These are phyloP conservation scores for Typhlichthys eigenmanni DNA, from an alignment of 2,797 vertebrate species.

Conservation along the genomic window DNA sequence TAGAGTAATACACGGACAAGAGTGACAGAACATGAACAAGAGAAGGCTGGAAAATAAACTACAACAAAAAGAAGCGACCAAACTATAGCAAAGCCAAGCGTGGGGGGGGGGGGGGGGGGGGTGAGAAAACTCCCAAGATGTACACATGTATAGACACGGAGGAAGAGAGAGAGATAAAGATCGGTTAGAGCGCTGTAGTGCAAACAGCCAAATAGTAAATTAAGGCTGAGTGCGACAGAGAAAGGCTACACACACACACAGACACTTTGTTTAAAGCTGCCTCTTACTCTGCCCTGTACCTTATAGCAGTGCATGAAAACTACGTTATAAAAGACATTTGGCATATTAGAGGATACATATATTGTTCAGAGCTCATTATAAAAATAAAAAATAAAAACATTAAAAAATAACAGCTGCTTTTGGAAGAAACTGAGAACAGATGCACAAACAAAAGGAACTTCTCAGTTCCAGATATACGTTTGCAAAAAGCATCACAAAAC, in stretches of 20 bases:
- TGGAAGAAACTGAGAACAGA: constrained; percentile 69
- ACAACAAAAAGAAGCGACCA: constrained; percentile 26
- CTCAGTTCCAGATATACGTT: neutral
- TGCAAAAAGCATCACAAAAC: constrained; percentile 27
- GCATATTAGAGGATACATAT: constrained; percentile 88
- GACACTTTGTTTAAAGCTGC: constrained; percentile 80
- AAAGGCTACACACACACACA: constrained; percentile 56
- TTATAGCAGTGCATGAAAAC: constrained; percentile 89
- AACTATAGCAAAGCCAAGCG: constrained; percentile 59
- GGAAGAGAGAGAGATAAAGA: constrained; percentile 11
- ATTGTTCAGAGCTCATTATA: constrained; percentile 90
- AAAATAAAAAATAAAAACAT: constrained; percentile 51
- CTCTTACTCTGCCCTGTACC: constrained; percentile 79
- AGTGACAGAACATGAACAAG: constrained; percentile 1
- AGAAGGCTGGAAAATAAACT: constrained; percentile 4
- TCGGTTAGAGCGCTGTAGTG: constrained; percentile 63
- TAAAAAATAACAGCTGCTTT: constrained; percentile 86
- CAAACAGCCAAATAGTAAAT: constrained; percentile 68
- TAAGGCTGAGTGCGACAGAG: constrained; percentile 75
- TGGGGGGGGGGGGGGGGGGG: neutral
- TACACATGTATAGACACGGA: constrained; percentile 41
- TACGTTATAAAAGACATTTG: constrained; percentile 83
- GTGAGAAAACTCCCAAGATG: constrained; percentile 32
- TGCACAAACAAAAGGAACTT: constrained; percentile 41
- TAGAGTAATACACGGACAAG: constrained; percentile 75